Evolutionary conservation across 2,113 vertebrate genomes (phyloP).

Genomic region (Oncorhynchus mykiss): DNA sequence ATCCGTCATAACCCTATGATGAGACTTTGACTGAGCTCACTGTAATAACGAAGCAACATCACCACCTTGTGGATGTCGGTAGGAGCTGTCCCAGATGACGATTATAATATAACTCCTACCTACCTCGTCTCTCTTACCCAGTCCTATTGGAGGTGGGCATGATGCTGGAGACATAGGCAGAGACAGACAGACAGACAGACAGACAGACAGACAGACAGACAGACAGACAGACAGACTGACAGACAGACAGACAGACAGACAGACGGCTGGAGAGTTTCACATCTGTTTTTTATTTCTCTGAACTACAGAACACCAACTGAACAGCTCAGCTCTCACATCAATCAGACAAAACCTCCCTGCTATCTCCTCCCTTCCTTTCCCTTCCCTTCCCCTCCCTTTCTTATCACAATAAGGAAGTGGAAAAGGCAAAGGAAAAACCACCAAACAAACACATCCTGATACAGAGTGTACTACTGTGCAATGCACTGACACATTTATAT

Average conservation of each 20-base stretch:
- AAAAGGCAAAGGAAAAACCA: slow-evolving; percentile 19
- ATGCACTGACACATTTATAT: slow-evolving; percentile 12
- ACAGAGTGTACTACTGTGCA: slow-evolving; percentile 5
- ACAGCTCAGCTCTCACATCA: slow-evolving; percentile 39
- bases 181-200: neutral
- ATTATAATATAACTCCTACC: too few relatives aligned
- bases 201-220: neutral
- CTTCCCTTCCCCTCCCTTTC: neutral
- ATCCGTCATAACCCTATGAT: too few relatives aligned
- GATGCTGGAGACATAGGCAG: neutral
- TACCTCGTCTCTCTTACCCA: too few relatives aligned
- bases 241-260: slow-evolving; percentile 4
- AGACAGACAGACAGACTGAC: neutral
- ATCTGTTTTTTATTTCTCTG: slow-evolving; percentile 60
- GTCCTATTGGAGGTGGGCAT: too few relatives aligned
- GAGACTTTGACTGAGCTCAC: too few relatives aligned
- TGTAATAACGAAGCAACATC: too few relatives aligned
- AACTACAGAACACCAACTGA: slow-evolving; percentile 45
- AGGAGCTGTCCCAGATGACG: neutral
- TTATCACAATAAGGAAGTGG: neutral
- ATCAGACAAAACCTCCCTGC: slow-evolving; percentile 21
- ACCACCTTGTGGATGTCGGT: neutral
- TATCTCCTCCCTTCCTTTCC: too few relatives aligned
- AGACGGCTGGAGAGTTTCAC: slow-evolving; percentile 34
- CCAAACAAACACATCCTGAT: slow-evolving; percentile 21